Conservation (phyloP, 2,888 invertebrate genomes). For the Dynastes maya region DNA sequence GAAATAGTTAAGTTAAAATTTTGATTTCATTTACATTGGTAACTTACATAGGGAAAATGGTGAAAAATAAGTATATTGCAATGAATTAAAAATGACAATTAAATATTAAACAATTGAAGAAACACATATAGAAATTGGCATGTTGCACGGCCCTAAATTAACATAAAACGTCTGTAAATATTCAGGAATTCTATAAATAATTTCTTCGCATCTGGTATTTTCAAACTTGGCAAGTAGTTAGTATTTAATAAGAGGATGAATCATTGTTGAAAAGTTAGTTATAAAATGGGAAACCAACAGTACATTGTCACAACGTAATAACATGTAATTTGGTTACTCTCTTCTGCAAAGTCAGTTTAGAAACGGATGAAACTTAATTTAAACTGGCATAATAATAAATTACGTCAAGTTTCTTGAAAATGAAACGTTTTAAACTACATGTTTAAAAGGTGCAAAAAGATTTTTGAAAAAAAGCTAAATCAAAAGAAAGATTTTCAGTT, state of each 20-base stretch:
- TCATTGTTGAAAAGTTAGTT: conserved; percentile 9
- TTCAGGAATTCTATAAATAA: conserved; percentile 37
- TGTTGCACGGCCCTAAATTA: not conserved
- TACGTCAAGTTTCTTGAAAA: not conserved
- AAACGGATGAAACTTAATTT: no score
- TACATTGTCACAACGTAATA: no score
- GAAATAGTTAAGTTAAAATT: conserved; percentile 51
- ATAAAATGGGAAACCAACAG: no score
- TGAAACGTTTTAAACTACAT: not conserved
- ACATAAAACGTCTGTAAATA: conserved; percentile 14
- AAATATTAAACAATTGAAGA: no score
- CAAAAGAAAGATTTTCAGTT: not conserved
- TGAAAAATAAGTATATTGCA: no score
- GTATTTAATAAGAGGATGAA: conserved; percentile 34
- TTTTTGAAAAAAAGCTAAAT: not conserved
- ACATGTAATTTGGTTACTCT: no score
- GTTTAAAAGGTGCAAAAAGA: not conserved
- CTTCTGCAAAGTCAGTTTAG: no score
- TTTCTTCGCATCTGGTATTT: conserved; percentile 25
- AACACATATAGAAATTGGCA: not conserved
- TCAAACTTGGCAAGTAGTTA: conserved; percentile 25
- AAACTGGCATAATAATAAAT: no score
- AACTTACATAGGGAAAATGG: no score
- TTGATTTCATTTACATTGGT: not conserved
- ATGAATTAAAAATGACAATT: no score